A percentile compares a stretch with the other conserved stretches of the same genome.
These are phyloP conservation scores for Thryonomys swinderianus DNA, from an alignment of 2,113 vertebrate genomes.

Conservation along the genomic window DNA sequence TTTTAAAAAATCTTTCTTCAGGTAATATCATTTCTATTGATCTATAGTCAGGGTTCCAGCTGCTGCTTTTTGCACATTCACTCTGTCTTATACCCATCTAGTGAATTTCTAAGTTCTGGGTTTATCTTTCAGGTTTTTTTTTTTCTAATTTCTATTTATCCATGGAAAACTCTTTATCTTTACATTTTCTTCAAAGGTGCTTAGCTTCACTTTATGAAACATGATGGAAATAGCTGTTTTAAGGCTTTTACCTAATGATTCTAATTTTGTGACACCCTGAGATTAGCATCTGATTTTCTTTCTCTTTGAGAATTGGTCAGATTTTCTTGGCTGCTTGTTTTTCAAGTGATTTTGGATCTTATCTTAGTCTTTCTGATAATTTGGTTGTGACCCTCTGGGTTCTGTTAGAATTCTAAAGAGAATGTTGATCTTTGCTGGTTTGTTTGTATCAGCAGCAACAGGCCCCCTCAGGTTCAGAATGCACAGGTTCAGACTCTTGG, in stretches of 20 bases:
- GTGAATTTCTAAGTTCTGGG: background rate
- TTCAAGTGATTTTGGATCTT: background rate
- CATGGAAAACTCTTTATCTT: background rate
- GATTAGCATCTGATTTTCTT: background rate
- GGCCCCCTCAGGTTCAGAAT: background rate
- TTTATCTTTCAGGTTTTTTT: background rate
- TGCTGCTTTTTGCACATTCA: background rate
- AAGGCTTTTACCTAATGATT: background rate
- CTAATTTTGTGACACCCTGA: background rate
- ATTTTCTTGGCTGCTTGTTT: constrained; percentile 35
- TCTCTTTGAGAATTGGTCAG: background rate
- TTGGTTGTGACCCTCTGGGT: background rate
- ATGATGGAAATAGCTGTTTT: background rate
- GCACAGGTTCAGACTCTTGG: background rate
- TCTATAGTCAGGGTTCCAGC: background rate
- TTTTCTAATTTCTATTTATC: background rate
- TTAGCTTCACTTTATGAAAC: background rate
- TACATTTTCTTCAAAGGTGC: background rate
- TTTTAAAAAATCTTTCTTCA: background rate
- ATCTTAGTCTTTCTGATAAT: background rate
- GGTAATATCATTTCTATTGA: background rate
- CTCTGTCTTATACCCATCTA: background rate
- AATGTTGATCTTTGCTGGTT: constrained; percentile 1
- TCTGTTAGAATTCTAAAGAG: background rate
- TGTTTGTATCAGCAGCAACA: background rate